Percentiles rank a stretch among this genome's conserved stretches.
Evolutionary conservation across 2,888 invertebrate genomes (phyloP).

Genomic region (Eilema griseolum): DNA sequence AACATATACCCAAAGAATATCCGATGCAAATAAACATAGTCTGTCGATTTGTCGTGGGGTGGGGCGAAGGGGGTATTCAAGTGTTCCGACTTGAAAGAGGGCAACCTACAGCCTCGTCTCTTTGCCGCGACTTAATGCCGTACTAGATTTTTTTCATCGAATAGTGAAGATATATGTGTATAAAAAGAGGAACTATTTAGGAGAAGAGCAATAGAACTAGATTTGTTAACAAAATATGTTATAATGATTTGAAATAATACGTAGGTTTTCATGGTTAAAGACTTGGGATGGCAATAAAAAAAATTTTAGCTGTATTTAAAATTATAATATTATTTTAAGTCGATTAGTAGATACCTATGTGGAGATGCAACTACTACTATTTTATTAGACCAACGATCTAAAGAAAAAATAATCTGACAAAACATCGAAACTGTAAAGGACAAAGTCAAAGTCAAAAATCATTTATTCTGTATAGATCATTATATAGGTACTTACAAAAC

Average conservation of each 20-base stretch:
- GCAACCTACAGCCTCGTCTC: conserved; percentile 65
- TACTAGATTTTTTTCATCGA: conserved; percentile 79
- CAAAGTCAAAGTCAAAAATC: too few species aligned
- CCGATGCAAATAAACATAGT: conserved; percentile 82
- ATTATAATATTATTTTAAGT: too few species aligned
- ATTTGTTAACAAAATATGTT: not conserved
- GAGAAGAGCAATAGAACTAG: not conserved
- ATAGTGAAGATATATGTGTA: conserved; percentile 57
- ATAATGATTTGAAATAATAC: too few species aligned
- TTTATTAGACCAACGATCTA: too few species aligned
- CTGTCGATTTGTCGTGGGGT: conserved; percentile 53
- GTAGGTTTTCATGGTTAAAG: too few species aligned
- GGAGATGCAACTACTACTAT: too few species aligned
- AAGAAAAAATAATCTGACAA: not conserved
- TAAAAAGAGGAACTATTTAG: conserved; percentile 5
- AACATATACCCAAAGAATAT: conserved; percentile 62
- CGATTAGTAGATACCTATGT: too few species aligned
- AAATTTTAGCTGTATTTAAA: not conserved
- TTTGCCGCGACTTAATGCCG: conserved; percentile 76
- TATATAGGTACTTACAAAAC: too few species aligned
- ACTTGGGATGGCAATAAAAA: too few species aligned
- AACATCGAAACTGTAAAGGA: too few species aligned
- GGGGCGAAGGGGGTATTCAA: conserved; percentile 67
- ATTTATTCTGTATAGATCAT: too few species aligned
- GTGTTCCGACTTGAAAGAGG: conserved; percentile 76